A percentile compares a stretch with the other conserved stretches of the same genome.
Conservation (phyloP, 2,797 vertebrate species). For the Rhinatrema bivittatum region DNA sequence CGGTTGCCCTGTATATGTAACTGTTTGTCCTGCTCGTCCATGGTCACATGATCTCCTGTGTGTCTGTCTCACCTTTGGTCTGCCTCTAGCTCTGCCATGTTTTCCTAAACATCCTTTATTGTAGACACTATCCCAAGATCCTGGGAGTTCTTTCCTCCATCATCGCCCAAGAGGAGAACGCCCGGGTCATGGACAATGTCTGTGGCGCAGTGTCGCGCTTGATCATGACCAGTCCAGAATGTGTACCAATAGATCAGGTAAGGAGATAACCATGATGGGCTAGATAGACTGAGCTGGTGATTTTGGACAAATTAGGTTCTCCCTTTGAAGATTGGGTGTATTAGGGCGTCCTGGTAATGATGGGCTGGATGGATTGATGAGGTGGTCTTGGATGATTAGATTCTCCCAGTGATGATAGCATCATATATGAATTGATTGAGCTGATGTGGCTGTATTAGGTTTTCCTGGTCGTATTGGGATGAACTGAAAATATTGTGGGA, state of each 20-base stretch:
- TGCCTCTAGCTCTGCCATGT: background rate
- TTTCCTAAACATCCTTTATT: constrained; percentile 44
- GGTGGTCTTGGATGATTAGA: too few relatives aligned
- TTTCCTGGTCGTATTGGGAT: too few relatives aligned
- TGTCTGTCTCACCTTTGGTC: background rate
- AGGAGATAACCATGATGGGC: background rate
- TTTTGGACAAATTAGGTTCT: too few relatives aligned
- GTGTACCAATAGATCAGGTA: constrained; percentile 77
- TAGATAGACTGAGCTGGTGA: background rate
- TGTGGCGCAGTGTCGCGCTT: constrained; percentile 82
- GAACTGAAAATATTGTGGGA: too few relatives aligned
- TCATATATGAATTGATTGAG: too few relatives aligned
- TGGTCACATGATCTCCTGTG: too few relatives aligned
- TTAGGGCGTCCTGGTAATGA: too few relatives aligned
- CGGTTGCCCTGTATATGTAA: background rate
- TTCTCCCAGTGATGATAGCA: too few relatives aligned
- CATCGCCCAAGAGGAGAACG: constrained; percentile 63
- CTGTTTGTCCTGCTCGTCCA: background rate
- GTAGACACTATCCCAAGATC: constrained; percentile 76
- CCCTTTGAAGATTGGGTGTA: too few relatives aligned
- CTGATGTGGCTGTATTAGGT: too few relatives aligned
- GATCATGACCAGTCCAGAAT: constrained; percentile 61
- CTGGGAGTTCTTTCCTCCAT: constrained; percentile 74
- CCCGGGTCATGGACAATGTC: constrained; percentile 77
- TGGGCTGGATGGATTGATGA: too few relatives aligned